Conservation (phyloP, 2,113 vertebrate genomes). For the Pipa parva region DNA sequence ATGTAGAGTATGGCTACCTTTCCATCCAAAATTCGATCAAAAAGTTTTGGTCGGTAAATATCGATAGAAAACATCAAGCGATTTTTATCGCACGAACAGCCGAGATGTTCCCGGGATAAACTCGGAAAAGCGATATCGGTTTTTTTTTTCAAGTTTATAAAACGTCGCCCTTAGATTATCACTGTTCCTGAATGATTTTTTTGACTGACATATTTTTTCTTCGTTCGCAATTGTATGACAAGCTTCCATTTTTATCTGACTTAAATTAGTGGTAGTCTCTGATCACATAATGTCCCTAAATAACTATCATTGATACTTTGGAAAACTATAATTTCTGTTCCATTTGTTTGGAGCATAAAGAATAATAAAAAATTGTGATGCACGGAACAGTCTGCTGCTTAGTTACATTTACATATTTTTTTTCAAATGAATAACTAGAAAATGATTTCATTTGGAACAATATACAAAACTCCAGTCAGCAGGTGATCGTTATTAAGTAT, state of each 20-base stretch:
- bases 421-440: neutral
- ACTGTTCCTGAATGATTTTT: no score
- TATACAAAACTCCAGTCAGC: constrained; percentile 4
- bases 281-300: constrained; percentile 45
- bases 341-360: constrained; percentile 59
- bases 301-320: constrained; percentile 34
- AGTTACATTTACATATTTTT: constrained; percentile 40
- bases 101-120: no score
- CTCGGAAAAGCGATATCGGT: no score
- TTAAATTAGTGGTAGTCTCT: constrained; percentile 55
- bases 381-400: constrained; percentile 51
- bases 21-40: no score
- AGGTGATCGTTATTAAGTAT: constrained; percentile 7
- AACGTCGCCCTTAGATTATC: no score
- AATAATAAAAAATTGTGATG: constrained; percentile 54
- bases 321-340: constrained; percentile 67
- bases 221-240: constrained; percentile 43
- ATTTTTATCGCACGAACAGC: no score
- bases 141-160: no score
- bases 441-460: neutral
- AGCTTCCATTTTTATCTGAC: constrained; percentile 60
- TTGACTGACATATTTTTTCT: neutral
- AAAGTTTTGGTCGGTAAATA: no score
- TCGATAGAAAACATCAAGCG: no score
- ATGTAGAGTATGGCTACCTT: no score